A percentile compares a stretch with the other conserved stretches of the same genome.
Conservation (phyloP, 2,797 vertebrate species). For the Taeniopygia guttata region DNA sequence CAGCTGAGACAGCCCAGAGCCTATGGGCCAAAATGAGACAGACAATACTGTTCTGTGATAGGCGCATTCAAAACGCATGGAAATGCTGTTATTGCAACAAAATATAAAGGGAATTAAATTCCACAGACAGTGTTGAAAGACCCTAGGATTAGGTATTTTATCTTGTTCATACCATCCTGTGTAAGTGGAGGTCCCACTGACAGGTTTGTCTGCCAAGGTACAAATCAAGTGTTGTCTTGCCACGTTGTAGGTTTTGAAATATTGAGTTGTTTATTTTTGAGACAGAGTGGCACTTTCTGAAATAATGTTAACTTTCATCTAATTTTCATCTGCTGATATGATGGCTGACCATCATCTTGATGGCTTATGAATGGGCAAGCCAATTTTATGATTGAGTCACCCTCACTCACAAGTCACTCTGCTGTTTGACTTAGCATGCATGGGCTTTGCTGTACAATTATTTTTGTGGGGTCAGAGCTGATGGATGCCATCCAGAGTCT, state of each 20-base stretch:
- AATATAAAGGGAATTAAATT: not conserved
- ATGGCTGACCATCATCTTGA: not conserved
- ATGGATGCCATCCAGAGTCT: not conserved
- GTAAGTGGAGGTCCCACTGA: not conserved
- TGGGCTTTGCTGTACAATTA: not conserved
- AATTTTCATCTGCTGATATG: not conserved
- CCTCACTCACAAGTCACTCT: not conserved
- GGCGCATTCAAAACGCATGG: not conserved
- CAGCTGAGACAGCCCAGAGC: not conserved
- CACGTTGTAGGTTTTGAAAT: not conserved
- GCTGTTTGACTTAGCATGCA: not conserved
- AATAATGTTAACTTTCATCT: not conserved
- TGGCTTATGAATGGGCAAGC: not conserved
- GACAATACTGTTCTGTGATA: not conserved
- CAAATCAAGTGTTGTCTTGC: not conserved
- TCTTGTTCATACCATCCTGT: not conserved
- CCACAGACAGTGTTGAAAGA: accelerated
- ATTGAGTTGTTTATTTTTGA: not conserved
- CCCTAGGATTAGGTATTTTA: not conserved
- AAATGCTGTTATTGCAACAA: not conserved
- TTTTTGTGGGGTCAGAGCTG: not conserved
- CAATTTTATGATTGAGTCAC: not conserved
- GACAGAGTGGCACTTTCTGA: not conserved
- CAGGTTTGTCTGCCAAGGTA: not conserved
- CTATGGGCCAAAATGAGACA: not conserved